These are phyloP conservation scores for Nasonia oneida DNA, from an alignment of 2,888 invertebrate genomes.

Conservation along the genomic window DNA sequence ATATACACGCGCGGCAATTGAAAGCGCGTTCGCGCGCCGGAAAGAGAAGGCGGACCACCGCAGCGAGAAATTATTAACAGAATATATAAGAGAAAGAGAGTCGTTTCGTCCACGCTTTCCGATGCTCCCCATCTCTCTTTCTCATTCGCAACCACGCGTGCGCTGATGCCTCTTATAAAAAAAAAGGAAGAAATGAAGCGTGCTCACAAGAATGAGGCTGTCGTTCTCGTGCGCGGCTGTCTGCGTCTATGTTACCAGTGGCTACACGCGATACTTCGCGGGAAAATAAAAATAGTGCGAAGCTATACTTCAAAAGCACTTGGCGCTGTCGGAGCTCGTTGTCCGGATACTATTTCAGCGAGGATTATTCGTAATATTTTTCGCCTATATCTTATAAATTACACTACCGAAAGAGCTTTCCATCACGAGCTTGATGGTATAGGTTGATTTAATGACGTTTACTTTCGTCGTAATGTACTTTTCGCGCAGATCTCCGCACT, in stretches of 20 bases:
- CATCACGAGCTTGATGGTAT: slow-evolving; percentile 10
- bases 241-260: slow-evolving; percentile 66
- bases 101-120: slow-evolving; percentile 18
- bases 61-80: slow-evolving; percentile 62
- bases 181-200: background rate
- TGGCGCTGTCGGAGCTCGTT: slow-evolving; percentile 70
- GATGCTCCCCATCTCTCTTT: slow-evolving; percentile 23
- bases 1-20: slow-evolving; percentile 41
- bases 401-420: slow-evolving; percentile 54
- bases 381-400: slow-evolving; percentile 28
- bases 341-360: slow-evolving; percentile 72
- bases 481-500: background rate
- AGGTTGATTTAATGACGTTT: slow-evolving; percentile 51
- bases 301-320: slow-evolving; percentile 3
- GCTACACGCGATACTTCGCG: slow-evolving; percentile 30
- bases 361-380: slow-evolving; percentile 69
- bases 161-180: background rate
- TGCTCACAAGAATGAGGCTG: slow-evolving; percentile 62
- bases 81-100: slow-evolving; percentile 23
- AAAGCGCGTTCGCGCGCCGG: slow-evolving; percentile 44
- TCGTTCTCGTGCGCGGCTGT: slow-evolving; percentile 64
- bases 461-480: background rate
- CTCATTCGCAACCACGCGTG: slow-evolving; percentile 28
- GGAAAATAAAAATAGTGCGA: slow-evolving; percentile 42
- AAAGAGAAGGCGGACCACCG: slow-evolving; percentile 59